Evolutionary conservation across 2,113 vertebrate genomes (phyloP).

Genomic region (Loxodonta africana): DNA sequence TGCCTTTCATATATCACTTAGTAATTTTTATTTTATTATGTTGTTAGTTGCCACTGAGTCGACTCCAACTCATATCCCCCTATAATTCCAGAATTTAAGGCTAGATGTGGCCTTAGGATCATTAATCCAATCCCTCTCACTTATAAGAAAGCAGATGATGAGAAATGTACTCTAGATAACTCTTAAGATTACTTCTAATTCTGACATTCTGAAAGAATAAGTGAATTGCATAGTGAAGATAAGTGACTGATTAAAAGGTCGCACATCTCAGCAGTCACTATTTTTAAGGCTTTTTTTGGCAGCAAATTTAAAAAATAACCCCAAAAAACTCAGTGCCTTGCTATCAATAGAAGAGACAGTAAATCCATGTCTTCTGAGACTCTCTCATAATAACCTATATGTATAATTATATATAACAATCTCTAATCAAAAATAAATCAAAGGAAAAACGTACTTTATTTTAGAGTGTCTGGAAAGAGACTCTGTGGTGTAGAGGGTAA

Average conservation of each 20-base stretch:
- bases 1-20: not conserved
- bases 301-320: not conserved
- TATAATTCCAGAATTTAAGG: slow-evolving; percentile 34
- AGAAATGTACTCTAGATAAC: not conserved
- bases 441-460: not conserved
- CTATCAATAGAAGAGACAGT: not conserved
- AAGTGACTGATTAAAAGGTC: not conserved
- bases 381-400: no score
- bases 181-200: not conserved
- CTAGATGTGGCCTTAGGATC: not conserved
- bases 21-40: no score
- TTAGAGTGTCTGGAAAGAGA: not conserved
- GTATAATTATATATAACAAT: not conserved
- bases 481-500: not conserved
- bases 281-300: not conserved
- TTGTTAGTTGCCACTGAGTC: not conserved
- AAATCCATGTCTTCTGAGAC: not conserved
- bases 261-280: not conserved
- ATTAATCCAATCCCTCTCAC: not conserved
- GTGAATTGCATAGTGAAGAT: not conserved
- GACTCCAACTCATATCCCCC: not conserved
- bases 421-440: not conserved
- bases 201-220: not conserved
- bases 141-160: not conserved
- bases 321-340: not conserved